These are phyloP conservation scores for Hermodice carunculata DNA, from an alignment of 2,888 invertebrate species.

Conservation along the genomic window DNA sequence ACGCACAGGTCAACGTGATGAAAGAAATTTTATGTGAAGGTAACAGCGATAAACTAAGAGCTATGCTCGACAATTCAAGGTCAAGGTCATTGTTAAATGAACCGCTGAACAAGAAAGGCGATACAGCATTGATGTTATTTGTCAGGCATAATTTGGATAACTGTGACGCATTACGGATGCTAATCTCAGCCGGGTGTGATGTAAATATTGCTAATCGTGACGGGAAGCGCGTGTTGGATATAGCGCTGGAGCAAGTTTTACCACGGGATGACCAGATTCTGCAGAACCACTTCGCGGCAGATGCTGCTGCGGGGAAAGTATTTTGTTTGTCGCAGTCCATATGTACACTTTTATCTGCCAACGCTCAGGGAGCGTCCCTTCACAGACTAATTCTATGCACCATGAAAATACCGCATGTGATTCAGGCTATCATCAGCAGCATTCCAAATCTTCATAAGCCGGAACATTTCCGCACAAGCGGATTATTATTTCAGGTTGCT, in stretches of 20 bases:
- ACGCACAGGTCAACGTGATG: too few species aligned
- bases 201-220: constrained; percentile 23
- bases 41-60: neutral
- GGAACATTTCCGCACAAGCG: constrained; percentile 21
- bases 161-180: neutral
- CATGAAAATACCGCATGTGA: constrained; percentile 11
- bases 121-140: constrained; percentile 23
- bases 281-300: constrained; percentile 23
- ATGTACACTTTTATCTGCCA: constrained; percentile 11
- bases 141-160: constrained; percentile 10
- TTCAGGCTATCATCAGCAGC: constrained; percentile 16
- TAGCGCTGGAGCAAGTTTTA: constrained; percentile 10
- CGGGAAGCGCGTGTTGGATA: constrained; percentile 20
- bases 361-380: constrained; percentile 17
- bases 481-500: constrained; percentile 29
- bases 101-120: constrained; percentile 16
- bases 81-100: neutral
- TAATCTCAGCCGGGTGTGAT: constrained; percentile 19
- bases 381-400: constrained; percentile 24
- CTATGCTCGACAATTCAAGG: neutral
- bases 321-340: constrained; percentile 17
- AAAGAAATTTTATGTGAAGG: too few species aligned
- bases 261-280: constrained; percentile 29
- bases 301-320: neutral
- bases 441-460: constrained; percentile 13